phyloP scores from a whole-genome alignment of 1,140 invertebrate genomes.

The Cherax destructor region DNA sequence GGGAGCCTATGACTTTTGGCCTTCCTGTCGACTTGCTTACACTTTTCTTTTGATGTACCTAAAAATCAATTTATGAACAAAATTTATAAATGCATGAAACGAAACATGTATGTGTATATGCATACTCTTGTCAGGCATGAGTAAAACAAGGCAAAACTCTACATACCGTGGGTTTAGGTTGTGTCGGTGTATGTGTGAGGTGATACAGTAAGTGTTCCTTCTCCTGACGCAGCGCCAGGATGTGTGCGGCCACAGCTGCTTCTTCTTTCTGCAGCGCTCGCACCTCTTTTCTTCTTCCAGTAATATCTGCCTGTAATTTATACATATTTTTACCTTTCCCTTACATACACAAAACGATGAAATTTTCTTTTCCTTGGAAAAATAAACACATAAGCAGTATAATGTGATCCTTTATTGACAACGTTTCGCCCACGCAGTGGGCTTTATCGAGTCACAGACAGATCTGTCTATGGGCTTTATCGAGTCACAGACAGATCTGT shows the following conservation, averaged over 20 bases:
- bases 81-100: not conserved
- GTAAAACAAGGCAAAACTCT: too few species aligned
- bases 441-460: too few species aligned
- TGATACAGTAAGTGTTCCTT: slow-evolving; percentile 56
- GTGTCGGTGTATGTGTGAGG: slow-evolving; percentile 13
- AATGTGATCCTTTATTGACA: too few species aligned
- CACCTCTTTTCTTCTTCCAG: slow-evolving; percentile 32
- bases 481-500: too few species aligned
- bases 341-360: not conserved
- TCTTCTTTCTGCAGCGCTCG: slow-evolving; percentile 52
- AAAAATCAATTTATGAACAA: not conserved
- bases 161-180: not conserved
- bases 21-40: not conserved
- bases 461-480: too few species aligned
- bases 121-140: too few species aligned
- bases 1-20: not conserved
- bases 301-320: slow-evolving; percentile 22
- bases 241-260: slow-evolving; percentile 50
- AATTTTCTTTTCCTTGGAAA: too few species aligned
- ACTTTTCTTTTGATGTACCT: not conserved
- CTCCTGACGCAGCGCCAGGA: slow-evolving; percentile 51
- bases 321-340: not conserved
- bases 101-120: not conserved
- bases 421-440: too few species aligned
- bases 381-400: too few species aligned